Evolutionary conservation across 2,888 invertebrate genomes (phyloP), one percentile per base, ranked within the genome.

Genomic region (Oxyteleia sp.): DNA sequence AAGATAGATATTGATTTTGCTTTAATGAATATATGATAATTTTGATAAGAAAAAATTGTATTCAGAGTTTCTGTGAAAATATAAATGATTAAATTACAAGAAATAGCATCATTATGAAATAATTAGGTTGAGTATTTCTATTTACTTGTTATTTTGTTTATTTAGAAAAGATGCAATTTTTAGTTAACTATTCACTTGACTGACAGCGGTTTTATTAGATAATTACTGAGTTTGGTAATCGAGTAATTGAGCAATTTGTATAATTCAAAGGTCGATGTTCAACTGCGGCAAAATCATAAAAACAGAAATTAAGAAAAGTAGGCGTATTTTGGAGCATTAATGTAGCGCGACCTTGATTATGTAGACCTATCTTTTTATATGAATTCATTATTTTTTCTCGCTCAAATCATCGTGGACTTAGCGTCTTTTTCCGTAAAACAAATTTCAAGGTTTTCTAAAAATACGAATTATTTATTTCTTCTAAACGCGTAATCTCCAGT

Each of bases 391-490:
- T 63, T 63, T 63, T 38, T 32, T 63, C 18, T 63, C 11, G 5
- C 16, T 13, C 16, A 63, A 63, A 32, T 45, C 23, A 63, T 18
- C 10, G 45, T 43, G 13, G 43, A 43, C 43, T 43, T 43, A 13
- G 43, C 13, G 13, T 43, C 43, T 43, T 13, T 43, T 43, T 10
- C 43, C 43, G 43, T 43, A 15, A 63, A 63, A 29, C 47, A 29
- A 32, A 63, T 29, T 63, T 47, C 61, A 63, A 63, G 61, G 61
- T 43, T 63, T 45, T 63, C 57, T 57, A 57, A 57, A 57, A 57
- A 57, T 41, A 57, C 38, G 20, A 38, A 38, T 57, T 57, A 38
- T 57, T 53, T 57, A 57, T 38, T 57, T 38, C 38, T 38, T 20
- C n/a, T 57, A 2, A 5, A 7, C 18, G 38, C 35, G 20, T 16